Percentiles rank a stretch among this genome's conserved stretches.
Conservation (phyloP, 2,888 invertebrate species). For the Xestia rhomboidea region DNA sequence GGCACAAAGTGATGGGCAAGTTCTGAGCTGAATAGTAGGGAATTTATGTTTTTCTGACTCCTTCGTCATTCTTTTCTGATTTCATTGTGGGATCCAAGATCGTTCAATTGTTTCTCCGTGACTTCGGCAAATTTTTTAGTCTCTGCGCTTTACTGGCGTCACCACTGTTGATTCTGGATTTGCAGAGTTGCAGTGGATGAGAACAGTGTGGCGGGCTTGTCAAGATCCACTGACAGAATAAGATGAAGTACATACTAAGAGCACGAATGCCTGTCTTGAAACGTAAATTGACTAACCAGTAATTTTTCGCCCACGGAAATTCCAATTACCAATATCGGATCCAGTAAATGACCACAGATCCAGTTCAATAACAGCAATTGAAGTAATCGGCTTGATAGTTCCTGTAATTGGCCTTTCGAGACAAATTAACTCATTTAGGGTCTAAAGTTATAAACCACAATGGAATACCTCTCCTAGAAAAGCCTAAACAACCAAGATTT, state of each 20-base stretch:
- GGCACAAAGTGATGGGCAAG: too few relatives aligned
- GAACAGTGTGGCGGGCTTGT: not conserved
- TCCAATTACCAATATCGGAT: constrained; percentile 37
- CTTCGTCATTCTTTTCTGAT: not conserved
- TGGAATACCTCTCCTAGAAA: not conserved
- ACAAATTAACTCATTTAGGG: not conserved
- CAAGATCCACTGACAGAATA: not conserved
- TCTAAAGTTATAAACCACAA: not conserved
- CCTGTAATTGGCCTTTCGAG: not conserved
- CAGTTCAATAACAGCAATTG: constrained; percentile 15
- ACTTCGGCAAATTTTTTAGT: not conserved
- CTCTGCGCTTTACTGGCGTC: not conserved
- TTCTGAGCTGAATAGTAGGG: too few relatives aligned
- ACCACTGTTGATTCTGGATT: not conserved
- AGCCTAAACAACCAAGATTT: not conserved
- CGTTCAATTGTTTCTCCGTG: not conserved
- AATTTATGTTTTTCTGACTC: not conserved
- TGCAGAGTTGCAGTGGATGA: not conserved
- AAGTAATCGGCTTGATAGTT: not conserved
- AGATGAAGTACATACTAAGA: not conserved
- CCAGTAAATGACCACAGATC: constrained; percentile 16
- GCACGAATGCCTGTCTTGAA: not conserved
- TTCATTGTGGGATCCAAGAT: not conserved
- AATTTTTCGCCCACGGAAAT: constrained; percentile 20
- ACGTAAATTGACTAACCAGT: not conserved